A percentile compares a stretch with the other conserved stretches of the same genome.
Conservation (phyloP, 1,140 invertebrate genomes). For the roundworm (Caenorhabditis elegans) region WBcel235 BX284603.4:6294001-6294500, state of each 20-base stretch:
- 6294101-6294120: slow-evolving; percentile 4
- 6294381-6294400: neutral
- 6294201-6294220: neutral
- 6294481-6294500: neutral
- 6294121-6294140: neutral
- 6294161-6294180: neutral
- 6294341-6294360: neutral
- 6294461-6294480: slow-evolving; percentile 24
- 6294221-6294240: neutral
- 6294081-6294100: slow-evolving; percentile 11
- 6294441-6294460: neutral
- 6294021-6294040: slow-evolving; percentile 19
- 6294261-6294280: slow-evolving; percentile 15
- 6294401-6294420: slow-evolving; percentile 15
- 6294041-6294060: slow-evolving; percentile 31
- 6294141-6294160: neutral
- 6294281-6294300: neutral
- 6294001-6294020: neutral
- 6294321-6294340: slow-evolving; percentile 32
- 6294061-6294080: slow-evolving; percentile 5
- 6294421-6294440: slow-evolving; percentile 3
- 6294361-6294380: slow-evolving; percentile 18
- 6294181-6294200: slow-evolving; percentile 20
- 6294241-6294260: neutral
- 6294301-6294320: neutral